These are phyloP conservation scores for Zygothrica quintamaculata DNA, from an alignment of 2,888 invertebrate species.

Conservation along the genomic window DNA sequence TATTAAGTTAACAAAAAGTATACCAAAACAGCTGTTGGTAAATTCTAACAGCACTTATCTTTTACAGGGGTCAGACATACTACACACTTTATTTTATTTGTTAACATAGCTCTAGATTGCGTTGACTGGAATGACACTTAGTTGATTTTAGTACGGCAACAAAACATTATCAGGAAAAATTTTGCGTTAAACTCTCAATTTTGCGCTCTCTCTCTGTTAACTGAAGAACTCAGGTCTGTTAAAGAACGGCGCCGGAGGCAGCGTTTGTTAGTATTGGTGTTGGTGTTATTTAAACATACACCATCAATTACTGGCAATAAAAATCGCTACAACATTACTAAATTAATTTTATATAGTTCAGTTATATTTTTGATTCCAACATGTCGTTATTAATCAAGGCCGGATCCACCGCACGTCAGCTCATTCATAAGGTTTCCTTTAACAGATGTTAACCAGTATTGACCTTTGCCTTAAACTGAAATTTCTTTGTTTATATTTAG, in stretches of 20 bases:
- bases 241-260: slow-evolving; percentile 31
- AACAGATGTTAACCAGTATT: slow-evolving; percentile 44
- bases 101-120: not conserved
- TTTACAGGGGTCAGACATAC: not conserved
- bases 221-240: slow-evolving; percentile 14
- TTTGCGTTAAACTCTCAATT: slow-evolving; percentile 19
- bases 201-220: slow-evolving; percentile 12
- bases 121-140: not conserved
- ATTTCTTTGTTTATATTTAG: slow-evolving; percentile 50
- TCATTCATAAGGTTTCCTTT: slow-evolving; percentile 72
- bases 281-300: slow-evolving; percentile 50
- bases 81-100: not conserved
- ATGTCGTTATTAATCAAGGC: slow-evolving; percentile 69
- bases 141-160: slow-evolving; percentile 1
- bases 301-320: slow-evolving; percentile 28
- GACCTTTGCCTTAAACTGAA: slow-evolving; percentile 54
- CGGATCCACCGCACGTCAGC: slow-evolving; percentile 54
- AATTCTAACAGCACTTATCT: not conserved
- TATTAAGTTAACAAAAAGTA: slow-evolving; percentile 6
- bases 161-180: not conserved
- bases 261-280: slow-evolving; percentile 37
- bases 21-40: slow-evolving; percentile 51
- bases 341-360: slow-evolving; percentile 24
- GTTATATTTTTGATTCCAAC: slow-evolving; percentile 29
- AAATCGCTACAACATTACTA: slow-evolving; percentile 17